These are phyloP conservation scores for Sebastes trivittatus DNA, from an alignment of 2,797 vertebrate genomes.

Conservation along the genomic window DNA sequence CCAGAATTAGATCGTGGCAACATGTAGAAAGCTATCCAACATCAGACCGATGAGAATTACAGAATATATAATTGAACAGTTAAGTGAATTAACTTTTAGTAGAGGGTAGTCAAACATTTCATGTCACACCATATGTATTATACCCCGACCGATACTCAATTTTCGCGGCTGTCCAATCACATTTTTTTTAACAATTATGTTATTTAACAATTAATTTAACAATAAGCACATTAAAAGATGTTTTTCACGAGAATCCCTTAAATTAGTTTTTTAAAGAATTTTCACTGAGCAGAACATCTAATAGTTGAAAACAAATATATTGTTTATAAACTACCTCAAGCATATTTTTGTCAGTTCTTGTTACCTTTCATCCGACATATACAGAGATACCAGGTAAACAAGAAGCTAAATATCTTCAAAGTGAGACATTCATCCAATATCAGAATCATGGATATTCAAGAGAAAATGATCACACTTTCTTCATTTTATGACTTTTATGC, in stretches of 20 bases:
- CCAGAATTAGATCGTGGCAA: background rate
- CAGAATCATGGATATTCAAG: background rate
- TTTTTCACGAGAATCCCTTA: no score
- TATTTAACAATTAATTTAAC: no score
- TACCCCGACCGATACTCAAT: background rate
- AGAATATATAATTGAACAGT: background rate
- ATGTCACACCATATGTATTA: background rate
- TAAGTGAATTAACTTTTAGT: background rate
- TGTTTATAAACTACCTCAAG: fast-evolving
- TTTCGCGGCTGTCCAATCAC: background rate
- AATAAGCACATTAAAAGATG: no score
- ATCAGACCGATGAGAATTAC: background rate
- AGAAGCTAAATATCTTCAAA: background rate
- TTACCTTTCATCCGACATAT: no score
- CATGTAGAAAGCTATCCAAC: background rate
- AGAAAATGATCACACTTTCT: background rate
- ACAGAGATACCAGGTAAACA: fast-evolving
- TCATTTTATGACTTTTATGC: background rate
- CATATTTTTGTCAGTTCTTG: no score
- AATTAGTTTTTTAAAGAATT: no score
- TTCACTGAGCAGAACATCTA: background rate
- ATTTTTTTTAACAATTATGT: background rate
- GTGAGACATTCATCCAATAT: background rate
- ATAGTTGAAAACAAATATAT: background rate
- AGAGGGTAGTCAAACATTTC: fast-evolving